Base-by-base conservation (phyloP, 2,113 vertebrate species). In the Lonchura striata region DNA sequence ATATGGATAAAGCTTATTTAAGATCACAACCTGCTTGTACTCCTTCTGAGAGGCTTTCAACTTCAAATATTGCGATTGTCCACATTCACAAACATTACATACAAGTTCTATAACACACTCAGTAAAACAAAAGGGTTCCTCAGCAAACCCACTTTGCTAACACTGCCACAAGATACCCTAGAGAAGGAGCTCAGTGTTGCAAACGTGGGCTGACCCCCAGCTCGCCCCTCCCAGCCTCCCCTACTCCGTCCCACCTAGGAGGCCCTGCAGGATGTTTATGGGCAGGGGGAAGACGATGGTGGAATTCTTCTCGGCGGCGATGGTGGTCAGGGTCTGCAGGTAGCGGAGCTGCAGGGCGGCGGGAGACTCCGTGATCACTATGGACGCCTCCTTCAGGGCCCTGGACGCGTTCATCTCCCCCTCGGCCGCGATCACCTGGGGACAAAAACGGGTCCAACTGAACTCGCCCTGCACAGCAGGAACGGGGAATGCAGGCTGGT, bases 211-310 rank as follows among this genome's bases (percentile, higher is more conserved):
- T n/a, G 31, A 31, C 21, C 54, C 84, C 7, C 2, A 49, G 13
- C 63, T 69, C 27, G 11, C 35, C 37, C 66, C 17, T 80, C 16
- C 20, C 25, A 3, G 35, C 14, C 33, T 9, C 4, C 4, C 66
- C 95, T 96, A 97, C 3, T 37, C 75, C 13, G 27, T 96, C 49
- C 13, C 6, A 13, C 35, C 82, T 2, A 97, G 1, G 6, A 99
- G 91, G 33, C 95, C 96, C 39, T 98, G 98, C 97, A 99, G 77
- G 98, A 99, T 96, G 66, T 99, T 98, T 44, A 99, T 97, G 57
- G 99, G 99, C 97, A 99, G 96, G 0, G 98, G 99, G 97, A 99
- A 99, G 94, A 99, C 95, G 49, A 99, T 99, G 61, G 99, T 99
- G 78, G 99, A 99, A 95, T 99, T 99, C 90, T 99, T 99, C 94